A percentile compares a stretch with the other conserved stretches of the same genome.
These are phyloP conservation scores for Microctonus hyperodae DNA, from an alignment of 2,888 invertebrate genomes.

Conservation along the genomic window DNA sequence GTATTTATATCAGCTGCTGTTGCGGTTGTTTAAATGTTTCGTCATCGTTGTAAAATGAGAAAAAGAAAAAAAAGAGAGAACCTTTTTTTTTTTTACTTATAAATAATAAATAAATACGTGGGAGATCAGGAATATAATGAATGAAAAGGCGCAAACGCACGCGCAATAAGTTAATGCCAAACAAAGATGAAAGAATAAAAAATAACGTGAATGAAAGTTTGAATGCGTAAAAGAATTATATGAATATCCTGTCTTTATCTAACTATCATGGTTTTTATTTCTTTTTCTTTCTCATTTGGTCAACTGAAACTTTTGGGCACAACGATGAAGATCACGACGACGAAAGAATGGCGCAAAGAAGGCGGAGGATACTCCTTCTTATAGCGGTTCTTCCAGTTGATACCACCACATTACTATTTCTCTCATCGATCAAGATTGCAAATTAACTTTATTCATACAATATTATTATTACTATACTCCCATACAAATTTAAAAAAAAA, in stretches of 20 bases:
- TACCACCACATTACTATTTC: conserved; percentile 21
- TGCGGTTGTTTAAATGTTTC: not conserved
- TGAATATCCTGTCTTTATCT: not conserved
- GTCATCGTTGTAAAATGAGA: not conserved
- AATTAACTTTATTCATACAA: conserved; percentile 8
- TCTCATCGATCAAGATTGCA: conserved; percentile 29
- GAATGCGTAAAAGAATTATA: conserved; percentile 29
- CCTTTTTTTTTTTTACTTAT: not conserved
- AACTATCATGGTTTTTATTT: not conserved
- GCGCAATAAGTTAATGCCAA: conserved; percentile 15
- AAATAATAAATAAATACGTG: conserved; percentile 16
- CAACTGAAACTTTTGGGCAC: not conserved
- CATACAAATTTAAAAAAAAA: not conserved
- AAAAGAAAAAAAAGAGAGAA: not conserved
- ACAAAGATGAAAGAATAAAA: conserved; percentile 3
- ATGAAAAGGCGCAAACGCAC: conserved; percentile 29
- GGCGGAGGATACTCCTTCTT: not conserved
- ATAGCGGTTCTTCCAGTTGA: conserved; percentile 33
- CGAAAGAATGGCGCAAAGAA: conserved; percentile 1
- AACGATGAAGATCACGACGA: conserved; percentile 5
- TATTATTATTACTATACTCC: not conserved
- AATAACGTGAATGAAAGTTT: conserved; percentile 36
- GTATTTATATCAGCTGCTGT: not conserved
- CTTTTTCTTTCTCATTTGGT: not conserved
- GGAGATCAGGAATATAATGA: conserved; percentile 35